Conservation (phyloP, 1,140 invertebrate species). For the Drosophila santomea region DNA sequence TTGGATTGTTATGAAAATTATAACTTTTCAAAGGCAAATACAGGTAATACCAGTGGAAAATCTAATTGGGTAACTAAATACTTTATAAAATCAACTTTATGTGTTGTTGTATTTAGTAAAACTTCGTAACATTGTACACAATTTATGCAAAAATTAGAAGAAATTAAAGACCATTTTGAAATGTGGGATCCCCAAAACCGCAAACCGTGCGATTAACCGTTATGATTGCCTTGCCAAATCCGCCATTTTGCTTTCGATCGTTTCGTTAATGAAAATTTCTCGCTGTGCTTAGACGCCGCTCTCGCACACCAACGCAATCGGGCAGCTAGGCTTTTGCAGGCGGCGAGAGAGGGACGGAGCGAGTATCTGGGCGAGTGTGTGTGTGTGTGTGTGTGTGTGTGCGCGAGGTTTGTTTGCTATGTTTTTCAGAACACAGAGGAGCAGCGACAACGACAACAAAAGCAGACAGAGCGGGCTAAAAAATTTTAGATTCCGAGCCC, state of each 20-base stretch:
- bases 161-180: neutral
- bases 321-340: conserved; percentile 46
- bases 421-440: conserved; percentile 55
- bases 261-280: conserved; percentile 75
- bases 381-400: conserved; percentile 26
- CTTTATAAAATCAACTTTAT: no score
- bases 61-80: no score
- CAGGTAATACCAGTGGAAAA: no score
- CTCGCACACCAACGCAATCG: conserved; percentile 19
- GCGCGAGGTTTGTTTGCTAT: conserved; percentile 62
- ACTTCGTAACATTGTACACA: no score
- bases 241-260: conserved; percentile 70
- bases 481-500: conserved; percentile 20
- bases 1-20: no score
- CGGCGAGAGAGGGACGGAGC: conserved; percentile 22
- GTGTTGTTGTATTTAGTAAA: no score
- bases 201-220: conserved; percentile 18
- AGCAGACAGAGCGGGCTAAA: conserved; percentile 38
- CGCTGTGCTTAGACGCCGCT: conserved; percentile 60
- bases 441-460: conserved; percentile 12
- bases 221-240: conserved; percentile 32
- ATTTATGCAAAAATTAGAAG: no score
- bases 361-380: conserved; percentile 10
- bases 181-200: no score
- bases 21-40: no score